Conservation (phyloP, 2,113 vertebrate species). For the Halichoerus grypus region DNA sequence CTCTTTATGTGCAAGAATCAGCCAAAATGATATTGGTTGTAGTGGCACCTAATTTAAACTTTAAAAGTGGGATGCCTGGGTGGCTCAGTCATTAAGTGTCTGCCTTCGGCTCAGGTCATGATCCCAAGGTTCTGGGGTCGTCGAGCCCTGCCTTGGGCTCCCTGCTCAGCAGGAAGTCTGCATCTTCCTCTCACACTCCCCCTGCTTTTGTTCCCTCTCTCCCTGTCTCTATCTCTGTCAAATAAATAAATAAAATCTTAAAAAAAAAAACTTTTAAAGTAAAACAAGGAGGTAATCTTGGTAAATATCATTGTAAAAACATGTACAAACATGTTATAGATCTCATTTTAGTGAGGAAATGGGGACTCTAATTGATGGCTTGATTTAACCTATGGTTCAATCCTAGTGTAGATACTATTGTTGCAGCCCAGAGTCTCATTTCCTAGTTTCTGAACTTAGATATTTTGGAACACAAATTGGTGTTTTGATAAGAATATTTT, state of each 20-base stretch:
- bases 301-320: background rate
- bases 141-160: too few species aligned
- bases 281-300: background rate
- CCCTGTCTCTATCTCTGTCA: background rate
- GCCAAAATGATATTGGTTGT: background rate
- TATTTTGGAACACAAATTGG: background rate
- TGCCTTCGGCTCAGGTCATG: background rate
- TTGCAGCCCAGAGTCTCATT: background rate
- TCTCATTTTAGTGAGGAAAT: background rate
- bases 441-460: background rate
- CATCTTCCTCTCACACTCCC: too few species aligned
- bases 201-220: too few species aligned
- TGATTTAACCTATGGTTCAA: background rate
- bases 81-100: background rate
- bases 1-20: background rate
- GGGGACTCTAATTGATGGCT: background rate
- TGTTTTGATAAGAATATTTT: background rate
- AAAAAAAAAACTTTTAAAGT: background rate
- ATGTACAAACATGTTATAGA: background rate
- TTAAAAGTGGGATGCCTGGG: background rate
- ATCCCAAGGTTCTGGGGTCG: too few species aligned
- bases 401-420: background rate
- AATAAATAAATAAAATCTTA: background rate
- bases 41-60: constrained; percentile 32
- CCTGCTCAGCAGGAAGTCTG: too few species aligned